phyloP scores from a whole-genome alignment of 2,888 invertebrate genomes.

The Hypomecis atomaria region DNA sequence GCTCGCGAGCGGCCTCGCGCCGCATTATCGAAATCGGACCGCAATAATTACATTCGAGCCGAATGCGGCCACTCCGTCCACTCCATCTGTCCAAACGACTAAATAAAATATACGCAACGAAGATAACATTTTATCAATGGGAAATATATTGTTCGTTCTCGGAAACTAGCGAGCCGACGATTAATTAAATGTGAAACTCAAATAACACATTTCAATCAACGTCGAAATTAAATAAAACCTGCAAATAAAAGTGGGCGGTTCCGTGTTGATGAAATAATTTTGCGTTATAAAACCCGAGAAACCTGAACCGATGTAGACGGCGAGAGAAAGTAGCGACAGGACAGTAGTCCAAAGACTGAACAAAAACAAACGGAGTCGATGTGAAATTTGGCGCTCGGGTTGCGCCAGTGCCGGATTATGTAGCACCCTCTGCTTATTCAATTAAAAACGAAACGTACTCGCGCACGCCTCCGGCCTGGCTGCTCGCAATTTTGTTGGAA shows the following conservation, averaged over 20 bases:
- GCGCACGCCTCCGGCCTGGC: slow-evolving; percentile 54
- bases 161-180: slow-evolving; percentile 55
- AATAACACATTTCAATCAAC: slow-evolving; percentile 52
- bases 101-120: slow-evolving; percentile 67
- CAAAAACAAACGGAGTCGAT: slow-evolving; percentile 64
- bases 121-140: slow-evolving; percentile 72
- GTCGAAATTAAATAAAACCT: slow-evolving; percentile 42
- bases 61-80: slow-evolving; percentile 74
- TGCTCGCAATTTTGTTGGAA: slow-evolving; percentile 61
- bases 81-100: slow-evolving; percentile 73
- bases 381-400: slow-evolving; percentile 64
- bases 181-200: slow-evolving; percentile 62
- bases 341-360: slow-evolving; percentile 54
- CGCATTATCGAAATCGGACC: slow-evolving; percentile 82
- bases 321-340: slow-evolving; percentile 53
- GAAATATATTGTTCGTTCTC: slow-evolving; percentile 62
- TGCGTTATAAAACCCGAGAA: slow-evolving; percentile 29
- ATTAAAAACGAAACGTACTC: slow-evolving; percentile 71
- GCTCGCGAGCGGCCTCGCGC: slow-evolving; percentile 71
- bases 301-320: slow-evolving; percentile 32
- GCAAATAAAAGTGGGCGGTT: slow-evolving; percentile 22
- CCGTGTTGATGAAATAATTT: slow-evolving; percentile 27
- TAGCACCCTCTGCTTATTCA: slow-evolving; percentile 73
- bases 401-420: slow-evolving; percentile 63
- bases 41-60: slow-evolving; percentile 81